Conservation (phyloP, 2,797 vertebrate genomes). For the Merluccius polli region DNA sequence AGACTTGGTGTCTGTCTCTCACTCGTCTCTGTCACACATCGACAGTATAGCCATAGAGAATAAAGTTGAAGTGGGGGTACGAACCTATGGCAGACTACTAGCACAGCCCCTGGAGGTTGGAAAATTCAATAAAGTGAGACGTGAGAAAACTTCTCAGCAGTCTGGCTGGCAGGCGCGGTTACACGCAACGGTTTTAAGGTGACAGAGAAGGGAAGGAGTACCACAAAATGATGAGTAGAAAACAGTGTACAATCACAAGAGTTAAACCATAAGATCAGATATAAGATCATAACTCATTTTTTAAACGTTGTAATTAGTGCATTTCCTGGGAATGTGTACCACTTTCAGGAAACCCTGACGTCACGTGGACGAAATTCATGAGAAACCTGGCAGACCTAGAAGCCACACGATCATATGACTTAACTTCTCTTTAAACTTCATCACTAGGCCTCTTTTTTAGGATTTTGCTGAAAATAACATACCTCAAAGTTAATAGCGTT, state of each 20-base stretch:
- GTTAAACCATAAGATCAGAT: no score
- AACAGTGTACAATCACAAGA: no score
- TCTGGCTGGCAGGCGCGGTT: conserved; percentile 17
- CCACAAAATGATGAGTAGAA: not conserved
- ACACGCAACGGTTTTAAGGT: not conserved
- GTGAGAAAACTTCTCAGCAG: conserved; percentile 53
- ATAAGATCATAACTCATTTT: no score
- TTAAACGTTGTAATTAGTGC: no score
- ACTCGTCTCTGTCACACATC: no score
- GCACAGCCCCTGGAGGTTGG: conserved; percentile 64
- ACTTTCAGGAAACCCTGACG: not conserved
- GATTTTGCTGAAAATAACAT: no score
- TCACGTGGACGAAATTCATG: not conserved
- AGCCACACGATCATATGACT: not conserved
- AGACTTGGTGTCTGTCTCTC: not conserved
- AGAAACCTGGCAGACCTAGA: not conserved
- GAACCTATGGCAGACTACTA: conserved; percentile 59
- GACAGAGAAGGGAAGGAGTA: conserved; percentile 7
- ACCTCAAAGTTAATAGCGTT: no score
- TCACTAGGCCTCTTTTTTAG: no score
- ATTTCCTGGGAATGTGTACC: not conserved
- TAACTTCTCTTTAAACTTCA: not conserved
- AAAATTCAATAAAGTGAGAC: conserved; percentile 74
- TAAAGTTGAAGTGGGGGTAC: conserved; percentile 18
- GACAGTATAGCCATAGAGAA: no score